Percentiles rank a stretch among this genome's conserved stretches.
phyloP scores from a whole-genome alignment of 2,888 invertebrate genomes.

The Pristionchus exspectatus region DNA sequence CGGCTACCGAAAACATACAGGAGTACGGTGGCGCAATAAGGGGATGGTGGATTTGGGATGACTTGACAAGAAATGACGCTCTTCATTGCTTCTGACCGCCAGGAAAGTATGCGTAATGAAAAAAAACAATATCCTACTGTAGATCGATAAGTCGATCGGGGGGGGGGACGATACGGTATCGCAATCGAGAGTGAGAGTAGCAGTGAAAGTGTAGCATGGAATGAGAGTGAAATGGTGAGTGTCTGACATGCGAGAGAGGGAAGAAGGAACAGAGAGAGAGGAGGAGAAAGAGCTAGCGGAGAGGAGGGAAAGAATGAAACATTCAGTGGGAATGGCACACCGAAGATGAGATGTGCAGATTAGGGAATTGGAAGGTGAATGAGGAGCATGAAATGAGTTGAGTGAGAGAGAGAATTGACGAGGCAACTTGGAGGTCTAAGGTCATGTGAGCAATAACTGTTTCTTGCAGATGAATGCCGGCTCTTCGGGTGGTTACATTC shows the following conservation, averaged over 20 bases:
- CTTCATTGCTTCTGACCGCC: too few relatives aligned
- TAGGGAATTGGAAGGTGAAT: slow-evolving; percentile 45
- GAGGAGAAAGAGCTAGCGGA: neutral
- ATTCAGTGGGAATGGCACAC: slow-evolving; percentile 34
- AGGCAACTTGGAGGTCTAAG: slow-evolving; percentile 27
- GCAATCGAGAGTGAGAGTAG: slow-evolving; percentile 2
- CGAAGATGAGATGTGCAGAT: slow-evolving; percentile 37
- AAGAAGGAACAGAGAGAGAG: neutral
- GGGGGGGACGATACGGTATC: neutral
- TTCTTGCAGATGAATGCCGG: neutral
- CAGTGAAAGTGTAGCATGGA: slow-evolving; percentile 6
- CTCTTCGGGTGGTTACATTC: neutral
- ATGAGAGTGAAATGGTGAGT: slow-evolving; percentile 44
- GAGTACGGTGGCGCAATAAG: neutral
- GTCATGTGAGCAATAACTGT: neutral
- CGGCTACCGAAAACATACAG: slow-evolving; percentile 21
- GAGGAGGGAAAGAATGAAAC: slow-evolving; percentile 44
- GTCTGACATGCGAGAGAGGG: slow-evolving; percentile 29
- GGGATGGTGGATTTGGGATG: neutral
- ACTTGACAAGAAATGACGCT: neutral
- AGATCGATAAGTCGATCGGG: neutral
- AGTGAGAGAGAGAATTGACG: slow-evolving; percentile 17
- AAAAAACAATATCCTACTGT: neutral
- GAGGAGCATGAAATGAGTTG: slow-evolving; percentile 43
- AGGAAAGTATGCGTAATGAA: too few relatives aligned